Percentiles rank a stretch among this genome's conserved stretches.
Conservation (phyloP, 2,888 invertebrate species). For the Cerastis rubricosa region DNA sequence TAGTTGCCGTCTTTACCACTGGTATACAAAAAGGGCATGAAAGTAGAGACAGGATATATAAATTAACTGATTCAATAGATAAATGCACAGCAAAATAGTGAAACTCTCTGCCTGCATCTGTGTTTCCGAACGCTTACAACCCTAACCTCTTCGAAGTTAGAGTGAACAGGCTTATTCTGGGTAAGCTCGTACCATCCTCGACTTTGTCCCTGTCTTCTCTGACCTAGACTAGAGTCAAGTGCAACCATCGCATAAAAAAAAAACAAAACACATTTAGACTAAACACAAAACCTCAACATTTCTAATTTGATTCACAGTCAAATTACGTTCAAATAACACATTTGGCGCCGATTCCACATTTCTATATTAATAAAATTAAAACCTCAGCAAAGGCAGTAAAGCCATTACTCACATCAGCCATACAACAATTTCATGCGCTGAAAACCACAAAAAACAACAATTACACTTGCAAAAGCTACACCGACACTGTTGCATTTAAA, state of each 20-base stretch:
- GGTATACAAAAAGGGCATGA: not conserved
- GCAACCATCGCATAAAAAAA: too few species aligned
- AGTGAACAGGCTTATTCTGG: too few species aligned
- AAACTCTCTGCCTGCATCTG: too few species aligned
- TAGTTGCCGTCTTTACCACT: not conserved
- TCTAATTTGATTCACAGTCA: constrained; percentile 20
- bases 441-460: constrained; percentile 72
- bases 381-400: constrained; percentile 49
- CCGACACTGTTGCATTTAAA: constrained; percentile 72
- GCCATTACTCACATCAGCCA: constrained; percentile 63
- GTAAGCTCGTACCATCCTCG: too few species aligned
- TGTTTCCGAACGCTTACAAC: too few species aligned
- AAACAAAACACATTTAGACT: not conserved
- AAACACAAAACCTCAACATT: constrained; percentile 20
- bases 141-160: too few species aligned
- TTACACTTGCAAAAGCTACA: constrained; percentile 67
- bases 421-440: constrained; percentile 70
- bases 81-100: too few species aligned
- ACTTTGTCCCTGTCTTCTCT: too few species aligned
- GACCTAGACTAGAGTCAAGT: too few species aligned
- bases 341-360: constrained; percentile 29
- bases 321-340: constrained; percentile 29
- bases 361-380: constrained; percentile 49
- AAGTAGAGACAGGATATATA: not conserved
- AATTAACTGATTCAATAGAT: not conserved